Evolutionary conservation across 2,888 invertebrate species (phyloP).

Genomic region (Dendrolimus pini): DNA sequence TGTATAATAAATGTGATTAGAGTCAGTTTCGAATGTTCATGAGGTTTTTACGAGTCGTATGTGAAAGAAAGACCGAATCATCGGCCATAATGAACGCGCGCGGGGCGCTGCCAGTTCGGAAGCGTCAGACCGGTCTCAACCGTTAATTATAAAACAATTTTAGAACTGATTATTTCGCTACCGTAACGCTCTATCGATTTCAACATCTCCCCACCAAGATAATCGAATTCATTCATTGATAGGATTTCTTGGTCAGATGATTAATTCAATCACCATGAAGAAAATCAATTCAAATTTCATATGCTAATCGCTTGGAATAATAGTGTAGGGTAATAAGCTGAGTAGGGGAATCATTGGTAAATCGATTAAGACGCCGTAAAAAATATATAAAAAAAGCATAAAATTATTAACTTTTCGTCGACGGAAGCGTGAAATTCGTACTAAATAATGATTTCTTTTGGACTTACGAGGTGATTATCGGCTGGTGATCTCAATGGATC

Average conservation of each 20-base stretch:
- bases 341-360: not conserved
- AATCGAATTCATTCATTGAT: conserved; percentile 60
- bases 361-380: not conserved
- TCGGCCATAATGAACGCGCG: conserved; percentile 63
- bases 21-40: conserved; percentile 37
- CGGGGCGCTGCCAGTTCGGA: conserved; percentile 51
- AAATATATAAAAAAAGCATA: conserved; percentile 9
- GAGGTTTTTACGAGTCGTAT: conserved; percentile 34
- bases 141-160: conserved; percentile 68
- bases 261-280: conserved; percentile 41
- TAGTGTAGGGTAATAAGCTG: conserved; percentile 1
- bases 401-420: conserved; percentile 24
- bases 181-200: conserved; percentile 51
- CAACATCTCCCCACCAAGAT: conserved; percentile 44
- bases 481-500: conserved; percentile 41
- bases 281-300: not conserved
- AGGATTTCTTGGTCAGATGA: conserved; percentile 45
- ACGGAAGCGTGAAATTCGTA: conserved; percentile 37
- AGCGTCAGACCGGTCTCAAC: conserved; percentile 58
- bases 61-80: conserved; percentile 64
- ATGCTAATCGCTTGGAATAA: conserved; percentile 12
- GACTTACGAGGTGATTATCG: conserved; percentile 23
- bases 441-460: conserved; percentile 43
- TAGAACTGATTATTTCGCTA: conserved; percentile 66
- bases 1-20: conserved; percentile 52